Evolutionary conservation across 1,140 invertebrate genomes (phyloP), one percentile per base, ranked within the genome.

Genomic region (Temnothorax nylanderi): DNA sequence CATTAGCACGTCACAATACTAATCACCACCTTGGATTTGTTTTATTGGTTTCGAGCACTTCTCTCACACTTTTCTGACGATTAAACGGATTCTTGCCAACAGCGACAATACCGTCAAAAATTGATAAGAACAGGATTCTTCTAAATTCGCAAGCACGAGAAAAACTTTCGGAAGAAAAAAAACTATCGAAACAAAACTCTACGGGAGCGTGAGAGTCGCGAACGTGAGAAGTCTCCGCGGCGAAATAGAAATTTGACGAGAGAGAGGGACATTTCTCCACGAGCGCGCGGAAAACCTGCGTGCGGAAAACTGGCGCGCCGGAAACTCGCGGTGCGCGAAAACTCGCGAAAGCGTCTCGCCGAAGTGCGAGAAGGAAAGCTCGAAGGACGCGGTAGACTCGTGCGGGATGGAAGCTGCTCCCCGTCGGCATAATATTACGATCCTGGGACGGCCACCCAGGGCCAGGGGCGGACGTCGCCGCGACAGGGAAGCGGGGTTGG

Each of bases 401-500:
- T 54, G 65, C 85, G 88, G 74, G 88, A 90, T 86, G 89, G 89
- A 91, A 90, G 89, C 90, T 86, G 89, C 75, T 86, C 87, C 82
- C 89, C 89, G 89, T 90, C 89, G 89, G 87, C 90, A 90, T 90
- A 86, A 86, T 84, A 86, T 85, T 84, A 90, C 89, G 90, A 90
- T 90, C 90, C 89, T 91, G 87, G 90, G 84, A 74, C 75, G 89
- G 84, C 89, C 84, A 82, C 71, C 87, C 78, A 87, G 89, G 84
- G 87, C 90, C 90, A 91, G 90, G 89, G 90, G 85, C 89, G 90
- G 89, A 91, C 90, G 90, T 89, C 89, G 80, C 44, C 85, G 49
- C 34, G 90, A 67, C 75, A 67, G 80, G 58, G 87, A 62, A 91
- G 89, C 88, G 87, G 89, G 90, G 89, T 90, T 90, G 81, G 58